Conservation (phyloP, 1,140 invertebrate species). For the Drosophila azteca region DNA sequence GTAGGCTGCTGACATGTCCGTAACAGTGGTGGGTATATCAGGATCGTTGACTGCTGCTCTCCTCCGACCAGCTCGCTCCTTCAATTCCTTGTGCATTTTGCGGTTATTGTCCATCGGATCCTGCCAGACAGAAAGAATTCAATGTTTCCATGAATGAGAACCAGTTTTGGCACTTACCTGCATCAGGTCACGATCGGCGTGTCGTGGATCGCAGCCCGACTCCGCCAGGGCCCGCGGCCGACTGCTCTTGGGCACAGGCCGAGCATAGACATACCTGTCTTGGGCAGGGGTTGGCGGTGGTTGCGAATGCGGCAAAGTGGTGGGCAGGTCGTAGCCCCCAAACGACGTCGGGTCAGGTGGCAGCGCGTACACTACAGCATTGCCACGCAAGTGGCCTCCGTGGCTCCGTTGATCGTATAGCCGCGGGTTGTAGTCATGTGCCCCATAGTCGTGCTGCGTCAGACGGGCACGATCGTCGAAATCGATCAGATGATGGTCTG, state of each 20-base stretch:
- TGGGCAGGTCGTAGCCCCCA: slow-evolving; percentile 49
- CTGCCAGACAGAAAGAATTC: slow-evolving; percentile 10
- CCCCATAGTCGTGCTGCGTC: slow-evolving; percentile 68
- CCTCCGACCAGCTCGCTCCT: slow-evolving; percentile 52
- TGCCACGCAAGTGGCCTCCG: slow-evolving; percentile 12
- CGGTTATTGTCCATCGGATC: slow-evolving; percentile 74
- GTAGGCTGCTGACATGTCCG: slow-evolving; percentile 56
- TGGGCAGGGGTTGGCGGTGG: slow-evolving; percentile 26
- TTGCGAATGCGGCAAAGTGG: slow-evolving; percentile 53
- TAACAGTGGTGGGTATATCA: slow-evolving; percentile 60
- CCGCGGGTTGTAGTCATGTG: slow-evolving; percentile 63
- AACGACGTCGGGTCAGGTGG: slow-evolving; percentile 13
- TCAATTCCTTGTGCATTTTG: slow-evolving; percentile 77
- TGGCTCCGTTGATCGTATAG: slow-evolving; percentile 38
- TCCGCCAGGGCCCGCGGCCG: slow-evolving; percentile 45
- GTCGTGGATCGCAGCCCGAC: slow-evolving; percentile 48
- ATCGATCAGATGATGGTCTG: slow-evolving; percentile 88
- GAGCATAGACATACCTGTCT: slow-evolving; percentile 75
- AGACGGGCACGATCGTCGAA: slow-evolving; percentile 85
- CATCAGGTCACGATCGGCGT: slow-evolving; percentile 44
- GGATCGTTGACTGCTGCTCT: slow-evolving; percentile 32
- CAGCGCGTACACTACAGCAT: slow-evolving; percentile 29
- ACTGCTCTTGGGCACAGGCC: slow-evolving; percentile 69
- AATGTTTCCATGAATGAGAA: not conserved
- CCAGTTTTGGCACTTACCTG: slow-evolving; percentile 33